Percentiles rank a stretch among this genome's conserved stretches.
Conservation (phyloP, 2,888 invertebrate genomes). For the Spisula subtruncata region DNA sequence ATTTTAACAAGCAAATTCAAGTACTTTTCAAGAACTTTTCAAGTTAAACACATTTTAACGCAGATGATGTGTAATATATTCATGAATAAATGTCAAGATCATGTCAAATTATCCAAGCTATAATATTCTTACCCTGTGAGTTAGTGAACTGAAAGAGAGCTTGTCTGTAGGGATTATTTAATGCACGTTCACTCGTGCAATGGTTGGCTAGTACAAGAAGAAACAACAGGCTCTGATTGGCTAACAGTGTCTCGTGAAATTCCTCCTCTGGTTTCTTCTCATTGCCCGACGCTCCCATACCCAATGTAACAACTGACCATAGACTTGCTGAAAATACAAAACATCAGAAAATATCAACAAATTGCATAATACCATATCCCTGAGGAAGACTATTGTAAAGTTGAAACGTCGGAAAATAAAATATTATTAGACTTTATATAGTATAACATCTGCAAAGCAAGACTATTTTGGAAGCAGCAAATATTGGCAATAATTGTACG, state of each 20-base stretch:
- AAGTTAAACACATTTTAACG: too few relatives aligned
- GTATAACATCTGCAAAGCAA: too few relatives aligned
- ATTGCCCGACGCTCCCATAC: constrained; percentile 83
- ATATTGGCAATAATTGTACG: too few relatives aligned
- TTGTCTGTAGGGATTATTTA: constrained; percentile 94
- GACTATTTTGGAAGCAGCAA: too few relatives aligned
- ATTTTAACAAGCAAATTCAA: too few relatives aligned
- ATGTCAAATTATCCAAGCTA: background rate
- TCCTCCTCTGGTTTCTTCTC: constrained; percentile 84
- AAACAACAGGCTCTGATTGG: constrained; percentile 96
- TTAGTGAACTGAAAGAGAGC: constrained; percentile 95
- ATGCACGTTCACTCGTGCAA: constrained; percentile 90
- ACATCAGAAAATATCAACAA: background rate
- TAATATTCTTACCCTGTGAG: constrained; percentile 90
- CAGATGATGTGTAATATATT: too few relatives aligned
- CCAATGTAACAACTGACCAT: constrained; percentile 88
- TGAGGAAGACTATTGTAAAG: too few relatives aligned
- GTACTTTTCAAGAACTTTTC: too few relatives aligned
- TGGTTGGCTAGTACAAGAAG: constrained; percentile 96
- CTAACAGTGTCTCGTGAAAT: constrained; percentile 89
- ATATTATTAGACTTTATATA: too few relatives aligned
- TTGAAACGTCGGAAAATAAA: too few relatives aligned
- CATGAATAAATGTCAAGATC: too few relatives aligned
- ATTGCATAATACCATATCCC: too few relatives aligned
- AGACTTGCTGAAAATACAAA: constrained; percentile 85